Evolutionary conservation across 2,797 vertebrate genomes (phyloP).

Genomic region (Hoplostethus atlanticus): DNA sequence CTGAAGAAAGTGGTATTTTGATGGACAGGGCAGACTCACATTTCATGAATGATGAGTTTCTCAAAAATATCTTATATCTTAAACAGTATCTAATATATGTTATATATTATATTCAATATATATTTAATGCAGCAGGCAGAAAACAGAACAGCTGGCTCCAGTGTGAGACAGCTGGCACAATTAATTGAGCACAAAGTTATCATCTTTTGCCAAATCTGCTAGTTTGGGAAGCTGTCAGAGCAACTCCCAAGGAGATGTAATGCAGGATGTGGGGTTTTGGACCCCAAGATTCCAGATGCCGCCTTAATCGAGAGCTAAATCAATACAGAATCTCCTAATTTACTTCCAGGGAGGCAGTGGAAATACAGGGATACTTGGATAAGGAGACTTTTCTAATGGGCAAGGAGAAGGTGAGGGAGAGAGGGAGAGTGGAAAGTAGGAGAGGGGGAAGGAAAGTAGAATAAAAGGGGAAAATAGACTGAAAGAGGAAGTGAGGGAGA

Average conservation of each 20-base stretch:
- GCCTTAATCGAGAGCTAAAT: neutral
- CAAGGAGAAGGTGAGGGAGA: neutral
- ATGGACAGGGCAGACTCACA: too few species aligned
- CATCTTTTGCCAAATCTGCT: neutral
- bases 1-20: too few species aligned
- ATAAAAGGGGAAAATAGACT: neutral
- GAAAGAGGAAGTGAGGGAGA: neutral
- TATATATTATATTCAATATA: too few species aligned
- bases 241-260: neutral
- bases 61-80: too few species aligned
- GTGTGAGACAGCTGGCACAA: slow-evolving; percentile 27
- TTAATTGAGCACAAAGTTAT: slow-evolving; percentile 30
- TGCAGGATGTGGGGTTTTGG: neutral
- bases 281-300: slow-evolving; percentile 1
- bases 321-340: too few species aligned
- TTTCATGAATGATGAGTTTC: too few species aligned
- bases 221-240: slow-evolving; percentile 1
- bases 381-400: neutral
- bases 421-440: neutral
- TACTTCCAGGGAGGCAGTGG: too few species aligned
- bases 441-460: neutral
- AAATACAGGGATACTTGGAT: neutral
- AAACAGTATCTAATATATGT: too few species aligned
- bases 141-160: slow-evolving; percentile 1
- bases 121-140: too few species aligned